phyloP scores from a whole-genome alignment of 2,888 invertebrate species.

The Zygaena filipendulae region DNA sequence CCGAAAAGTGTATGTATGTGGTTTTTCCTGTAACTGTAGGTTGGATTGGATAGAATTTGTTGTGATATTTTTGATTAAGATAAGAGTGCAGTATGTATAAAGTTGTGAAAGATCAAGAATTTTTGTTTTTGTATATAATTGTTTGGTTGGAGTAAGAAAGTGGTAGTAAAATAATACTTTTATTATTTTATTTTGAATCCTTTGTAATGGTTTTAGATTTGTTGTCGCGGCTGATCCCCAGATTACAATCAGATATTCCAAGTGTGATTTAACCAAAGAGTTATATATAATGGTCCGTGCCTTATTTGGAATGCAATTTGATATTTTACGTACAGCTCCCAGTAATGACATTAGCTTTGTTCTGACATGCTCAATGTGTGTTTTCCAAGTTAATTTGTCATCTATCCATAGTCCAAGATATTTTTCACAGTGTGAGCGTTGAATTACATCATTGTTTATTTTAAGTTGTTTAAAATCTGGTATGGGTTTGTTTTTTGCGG shows the following conservation, averaged over 20 bases:
- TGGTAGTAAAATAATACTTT: slow-evolving; percentile 7
- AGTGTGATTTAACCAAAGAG: neutral
- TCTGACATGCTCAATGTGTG: slow-evolving; percentile 2
- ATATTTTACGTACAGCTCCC: neutral
- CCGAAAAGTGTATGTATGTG: slow-evolving; percentile 3
- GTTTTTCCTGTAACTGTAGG: slow-evolving; percentile 1
- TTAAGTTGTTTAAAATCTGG: slow-evolving; percentile 1
- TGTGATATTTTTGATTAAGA: slow-evolving; percentile 6
- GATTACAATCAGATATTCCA: slow-evolving; percentile 1
- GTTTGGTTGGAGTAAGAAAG: slow-evolving; percentile 6
- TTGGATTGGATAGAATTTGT: slow-evolving; percentile 5
- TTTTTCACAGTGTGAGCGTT: slow-evolving; percentile 3
- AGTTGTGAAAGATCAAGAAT: slow-evolving; percentile 5
- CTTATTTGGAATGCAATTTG: slow-evolving; percentile 3
- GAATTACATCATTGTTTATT: slow-evolving; percentile 3
- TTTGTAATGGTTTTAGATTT: slow-evolving; percentile 3
- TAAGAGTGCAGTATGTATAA: slow-evolving; percentile 5
- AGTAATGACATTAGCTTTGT: neutral
- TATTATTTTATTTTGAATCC: slow-evolving; percentile 6
- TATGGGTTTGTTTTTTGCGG: slow-evolving; percentile 12
- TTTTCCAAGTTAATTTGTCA: slow-evolving; percentile 2
- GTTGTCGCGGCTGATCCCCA: slow-evolving; percentile 2
- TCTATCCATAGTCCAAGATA: slow-evolving; percentile 6
- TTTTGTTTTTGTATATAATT: slow-evolving; percentile 6
- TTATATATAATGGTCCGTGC: slow-evolving; percentile 1